These are phyloP conservation scores for Venturia canescens DNA, from an alignment of 1,140 invertebrate genomes.

Conservation along the genomic window DNA sequence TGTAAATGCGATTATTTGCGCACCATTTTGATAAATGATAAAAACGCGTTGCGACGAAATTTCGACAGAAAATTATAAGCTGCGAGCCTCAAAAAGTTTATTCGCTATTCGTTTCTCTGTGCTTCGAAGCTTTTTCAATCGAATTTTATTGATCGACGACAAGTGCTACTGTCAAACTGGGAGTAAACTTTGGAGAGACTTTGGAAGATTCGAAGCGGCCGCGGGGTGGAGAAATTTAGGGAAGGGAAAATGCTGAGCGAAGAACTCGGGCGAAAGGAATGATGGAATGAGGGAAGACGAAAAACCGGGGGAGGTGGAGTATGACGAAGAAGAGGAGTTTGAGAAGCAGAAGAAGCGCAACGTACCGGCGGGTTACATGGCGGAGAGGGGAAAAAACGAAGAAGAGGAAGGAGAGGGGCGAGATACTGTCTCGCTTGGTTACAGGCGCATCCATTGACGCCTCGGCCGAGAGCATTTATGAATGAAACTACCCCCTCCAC, in stretches of 20 bases:
- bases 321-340: conserved; percentile 25
- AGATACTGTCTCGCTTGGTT: conserved; percentile 64
- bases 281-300: conserved; percentile 49
- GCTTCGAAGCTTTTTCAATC: too few species aligned
- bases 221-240: background rate
- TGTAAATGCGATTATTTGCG: too few species aligned
- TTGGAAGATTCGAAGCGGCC: background rate
- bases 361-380: background rate
- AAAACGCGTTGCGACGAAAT: too few species aligned
- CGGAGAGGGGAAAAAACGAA: conserved; percentile 8
- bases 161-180: too few species aligned
- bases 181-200: background rate
- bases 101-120: too few species aligned
- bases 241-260: conserved; percentile 1
- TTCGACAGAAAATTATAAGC: too few species aligned
- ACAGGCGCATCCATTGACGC: conserved; percentile 72
- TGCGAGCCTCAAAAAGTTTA: too few species aligned
- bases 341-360: conserved; percentile 31
- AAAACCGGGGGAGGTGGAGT: conserved; percentile 43
- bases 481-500: conserved; percentile 64
- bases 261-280: conserved; percentile 37
- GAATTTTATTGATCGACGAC: too few species aligned
- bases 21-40: too few species aligned
- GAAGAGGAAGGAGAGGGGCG: conserved; percentile 27
- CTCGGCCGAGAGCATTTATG: conserved; percentile 66